A percentile compares a stretch with the other conserved stretches of the same genome.
Evolutionary conservation across 2,888 invertebrate species (phyloP).

Genomic region (Cybosia mesomella): DNA sequence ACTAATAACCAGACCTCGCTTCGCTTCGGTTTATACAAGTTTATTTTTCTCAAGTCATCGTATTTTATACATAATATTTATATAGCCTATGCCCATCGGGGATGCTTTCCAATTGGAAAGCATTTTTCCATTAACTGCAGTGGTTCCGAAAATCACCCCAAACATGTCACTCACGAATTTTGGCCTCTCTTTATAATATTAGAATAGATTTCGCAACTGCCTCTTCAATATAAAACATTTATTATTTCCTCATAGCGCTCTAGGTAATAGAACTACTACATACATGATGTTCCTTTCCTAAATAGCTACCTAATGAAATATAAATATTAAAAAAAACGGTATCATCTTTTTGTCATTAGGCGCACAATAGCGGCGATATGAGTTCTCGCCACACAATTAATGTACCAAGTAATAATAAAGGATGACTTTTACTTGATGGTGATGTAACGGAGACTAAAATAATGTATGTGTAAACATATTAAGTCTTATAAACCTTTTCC

Average conservation of each 20-base stretch:
- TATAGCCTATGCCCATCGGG: no score
- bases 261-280: constrained; percentile 25
- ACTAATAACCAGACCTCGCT: no score
- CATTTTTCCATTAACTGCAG: no score
- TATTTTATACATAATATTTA: no score
- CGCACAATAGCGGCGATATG: constrained; percentile 58
- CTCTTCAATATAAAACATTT: neutral
- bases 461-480: constrained; percentile 48
- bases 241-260: neutral
- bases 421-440: constrained; percentile 66
- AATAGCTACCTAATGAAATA: constrained; percentile 48
- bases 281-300: constrained; percentile 36
- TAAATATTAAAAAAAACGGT: constrained; percentile 45
- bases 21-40: no score
- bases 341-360: constrained; percentile 65
- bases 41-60: no score
- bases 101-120: no score
- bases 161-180: no score
- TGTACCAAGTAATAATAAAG: constrained; percentile 69
- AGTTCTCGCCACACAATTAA: constrained; percentile 69
- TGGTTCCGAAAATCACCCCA: no score
- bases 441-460: constrained; percentile 38
- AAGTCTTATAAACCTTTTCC: constrained; percentile 49
- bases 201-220: neutral
- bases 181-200: no score